Evolutionary conservation across 2,888 invertebrate genomes (phyloP).

Genomic region (Ypsolopha scabrella): DNA sequence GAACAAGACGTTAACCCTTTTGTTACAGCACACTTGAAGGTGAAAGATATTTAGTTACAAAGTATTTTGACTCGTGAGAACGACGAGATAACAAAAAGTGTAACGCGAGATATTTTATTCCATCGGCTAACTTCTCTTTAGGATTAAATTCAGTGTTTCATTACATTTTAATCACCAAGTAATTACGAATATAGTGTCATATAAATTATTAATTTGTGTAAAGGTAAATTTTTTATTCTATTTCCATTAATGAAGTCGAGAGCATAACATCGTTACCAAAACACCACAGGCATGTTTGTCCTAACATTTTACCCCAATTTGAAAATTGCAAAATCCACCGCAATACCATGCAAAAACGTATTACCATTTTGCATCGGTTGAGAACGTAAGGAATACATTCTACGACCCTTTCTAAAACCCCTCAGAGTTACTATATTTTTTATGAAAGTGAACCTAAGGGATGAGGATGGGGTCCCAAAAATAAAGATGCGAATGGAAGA

Average conservation of each 20-base stretch:
- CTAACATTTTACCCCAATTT: too few species aligned
- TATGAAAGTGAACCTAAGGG: slow-evolving; percentile 27
- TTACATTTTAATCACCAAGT: too few species aligned
- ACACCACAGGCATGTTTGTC: not conserved
- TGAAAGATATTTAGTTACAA: slow-evolving; percentile 15
- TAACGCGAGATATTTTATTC: not conserved
- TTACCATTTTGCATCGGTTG: not conserved
- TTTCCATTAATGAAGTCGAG: not conserved
- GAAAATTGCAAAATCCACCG: too few species aligned
- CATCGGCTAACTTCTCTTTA: too few species aligned
- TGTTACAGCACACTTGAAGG: slow-evolving; percentile 27
- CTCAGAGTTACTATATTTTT: slow-evolving; percentile 33
- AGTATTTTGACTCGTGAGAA: slow-evolving; percentile 22
- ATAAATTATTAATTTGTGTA: too few species aligned
- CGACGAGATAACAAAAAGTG: slow-evolving; percentile 16
- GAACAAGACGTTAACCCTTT: slow-evolving; percentile 31
- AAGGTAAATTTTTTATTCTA: not conserved
- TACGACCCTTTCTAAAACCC: slow-evolving; percentile 16
- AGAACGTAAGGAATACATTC: slow-evolving; percentile 1
- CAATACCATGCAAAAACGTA: not conserved
- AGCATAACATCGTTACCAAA: not conserved
- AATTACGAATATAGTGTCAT: too few species aligned
- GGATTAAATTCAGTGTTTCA: not conserved
- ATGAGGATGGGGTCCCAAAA: slow-evolving; percentile 24
- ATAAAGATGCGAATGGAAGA: slow-evolving; percentile 44